Evolutionary conservation across 2,888 invertebrate genomes (phyloP), one percentile per base, ranked within the genome.

Genomic region (Emesis russula): DNA sequence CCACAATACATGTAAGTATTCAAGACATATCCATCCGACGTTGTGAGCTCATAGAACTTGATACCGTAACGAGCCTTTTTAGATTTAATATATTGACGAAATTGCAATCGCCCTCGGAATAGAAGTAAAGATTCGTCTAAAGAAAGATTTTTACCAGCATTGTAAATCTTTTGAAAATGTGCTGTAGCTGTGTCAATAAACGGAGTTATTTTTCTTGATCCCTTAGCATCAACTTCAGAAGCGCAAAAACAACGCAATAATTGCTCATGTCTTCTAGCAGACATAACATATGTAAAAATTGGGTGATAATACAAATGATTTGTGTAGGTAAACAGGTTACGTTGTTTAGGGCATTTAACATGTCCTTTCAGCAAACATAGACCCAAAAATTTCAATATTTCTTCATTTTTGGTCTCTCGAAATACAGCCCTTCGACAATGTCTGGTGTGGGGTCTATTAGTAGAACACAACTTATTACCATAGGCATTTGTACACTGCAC

Each of bases 41-140:
- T 92, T 44, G 95, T 92, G 36, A 95, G 87, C 77, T 87, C 93
- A 85, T 94, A 95, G 82, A 95, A 95, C 80, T 95, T 95, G 74
- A 96, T 95, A 33, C 95, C 94, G 81, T 96, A 95, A 18, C 91
- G 89, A 31, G 95, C 92, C 75, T 95, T 95, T 81, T 95, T 95
- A 11, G 84, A 88, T 76, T 94, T 94, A 18, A 95, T 95, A 66
- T 94, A 94, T 81, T 92, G 91, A 7, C 95, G 85, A 90, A 95
- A 95, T 33, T 83, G 76, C 38, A 95, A 82, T 18, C 95, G 85
- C n/a, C 93, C 95, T 77, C 94, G 81, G 80, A 87, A 94, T 63
- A 94, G 85, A 33, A 95, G 53, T 31, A 95, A 75, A 7, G 95
- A 94, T 73, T 95, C 93, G 74, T 94, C 94, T 53, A 95, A 83